Evolutionary conservation across 1,140 invertebrate genomes (phyloP).

Genomic region (Sarcophaga bullata): DNA sequence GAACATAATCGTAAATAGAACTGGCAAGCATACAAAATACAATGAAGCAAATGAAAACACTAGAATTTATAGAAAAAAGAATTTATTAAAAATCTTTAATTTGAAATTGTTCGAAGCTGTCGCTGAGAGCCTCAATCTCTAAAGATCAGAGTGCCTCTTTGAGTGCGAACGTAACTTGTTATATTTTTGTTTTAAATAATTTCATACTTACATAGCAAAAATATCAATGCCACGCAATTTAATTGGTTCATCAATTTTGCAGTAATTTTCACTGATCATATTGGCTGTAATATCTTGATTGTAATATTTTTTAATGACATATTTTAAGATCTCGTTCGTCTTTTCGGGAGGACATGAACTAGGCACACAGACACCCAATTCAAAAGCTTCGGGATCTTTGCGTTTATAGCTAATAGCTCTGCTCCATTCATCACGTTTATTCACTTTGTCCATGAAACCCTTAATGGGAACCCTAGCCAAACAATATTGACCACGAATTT

Average conservation of each 20-base stretch:
- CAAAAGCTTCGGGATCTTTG: slow-evolving; percentile 53
- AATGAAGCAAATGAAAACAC: slow-evolving; percentile 57
- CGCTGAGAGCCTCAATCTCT: too few relatives aligned
- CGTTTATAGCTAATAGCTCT: slow-evolving; percentile 56
- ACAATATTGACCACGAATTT: slow-evolving; percentile 57
- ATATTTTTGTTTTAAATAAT: too few relatives aligned
- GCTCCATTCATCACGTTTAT: slow-evolving; percentile 49
- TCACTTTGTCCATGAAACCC: slow-evolving; percentile 49
- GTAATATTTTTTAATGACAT: slow-evolving; percentile 49
- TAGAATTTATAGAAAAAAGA: slow-evolving; percentile 36
- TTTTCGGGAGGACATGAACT: slow-evolving; percentile 51
- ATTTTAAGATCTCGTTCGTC: slow-evolving; percentile 51
- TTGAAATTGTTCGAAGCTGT: too few relatives aligned
- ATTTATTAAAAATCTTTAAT: too few relatives aligned
- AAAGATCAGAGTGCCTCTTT: too few relatives aligned
- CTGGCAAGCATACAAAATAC: slow-evolving; percentile 54
- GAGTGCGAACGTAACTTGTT: too few relatives aligned
- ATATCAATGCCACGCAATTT: slow-evolving; percentile 57
- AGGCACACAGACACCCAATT: slow-evolving; percentile 58
- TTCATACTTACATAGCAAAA: slow-evolving; percentile 58
- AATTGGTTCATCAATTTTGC: slow-evolving; percentile 56
- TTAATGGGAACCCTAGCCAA: slow-evolving; percentile 55
- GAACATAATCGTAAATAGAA: slow-evolving; percentile 59
- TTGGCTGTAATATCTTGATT: slow-evolving; percentile 45
- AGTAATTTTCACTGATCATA: slow-evolving; percentile 52